Conservation (phyloP, 2,113 vertebrate genomes). For the Platichthys stellatus region DNA sequence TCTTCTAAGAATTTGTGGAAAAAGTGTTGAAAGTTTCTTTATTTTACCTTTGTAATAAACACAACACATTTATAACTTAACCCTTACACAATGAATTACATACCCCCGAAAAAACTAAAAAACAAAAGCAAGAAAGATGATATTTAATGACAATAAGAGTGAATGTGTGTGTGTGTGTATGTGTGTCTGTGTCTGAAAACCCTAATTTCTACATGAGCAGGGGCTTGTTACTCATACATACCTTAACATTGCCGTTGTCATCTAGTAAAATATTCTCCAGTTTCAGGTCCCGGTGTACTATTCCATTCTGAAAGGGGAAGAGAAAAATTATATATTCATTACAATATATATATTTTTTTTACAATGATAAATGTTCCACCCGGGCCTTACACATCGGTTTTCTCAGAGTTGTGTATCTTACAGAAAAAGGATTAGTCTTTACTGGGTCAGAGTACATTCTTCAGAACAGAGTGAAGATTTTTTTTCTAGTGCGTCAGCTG, state of each 20-base stretch:
- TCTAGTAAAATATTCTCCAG: conserved; percentile 98
- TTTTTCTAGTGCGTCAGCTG: conserved; percentile 59
- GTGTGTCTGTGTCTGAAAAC: too few relatives aligned
- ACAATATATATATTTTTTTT: neutral
- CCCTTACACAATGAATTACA: too few relatives aligned
- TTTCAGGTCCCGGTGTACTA: conserved; percentile 97
- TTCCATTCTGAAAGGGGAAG: conserved; percentile 85
- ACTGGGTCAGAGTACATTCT: conserved; percentile 53
- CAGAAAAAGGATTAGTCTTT: conserved; percentile 46
- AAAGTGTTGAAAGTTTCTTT: too few relatives aligned
- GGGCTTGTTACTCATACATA: conserved; percentile 59
- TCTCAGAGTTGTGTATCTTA: conserved; percentile 17
- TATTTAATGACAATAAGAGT: too few relatives aligned
- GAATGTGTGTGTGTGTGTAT: too few relatives aligned
- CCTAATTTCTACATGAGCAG: neutral
- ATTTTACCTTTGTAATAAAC: too few relatives aligned
- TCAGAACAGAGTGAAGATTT: conserved; percentile 33
- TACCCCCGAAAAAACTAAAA: too few relatives aligned
- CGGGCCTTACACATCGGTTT: neutral
- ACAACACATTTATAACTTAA: too few relatives aligned
- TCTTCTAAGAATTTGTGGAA: too few relatives aligned
- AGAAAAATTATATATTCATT: neutral
- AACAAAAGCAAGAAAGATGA: too few relatives aligned
- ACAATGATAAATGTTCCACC: conserved; percentile 4
- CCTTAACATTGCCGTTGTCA: conserved; percentile 91